Conservation (phyloP, 2,797 vertebrate genomes). For the Okamejei kenojei region DNA sequence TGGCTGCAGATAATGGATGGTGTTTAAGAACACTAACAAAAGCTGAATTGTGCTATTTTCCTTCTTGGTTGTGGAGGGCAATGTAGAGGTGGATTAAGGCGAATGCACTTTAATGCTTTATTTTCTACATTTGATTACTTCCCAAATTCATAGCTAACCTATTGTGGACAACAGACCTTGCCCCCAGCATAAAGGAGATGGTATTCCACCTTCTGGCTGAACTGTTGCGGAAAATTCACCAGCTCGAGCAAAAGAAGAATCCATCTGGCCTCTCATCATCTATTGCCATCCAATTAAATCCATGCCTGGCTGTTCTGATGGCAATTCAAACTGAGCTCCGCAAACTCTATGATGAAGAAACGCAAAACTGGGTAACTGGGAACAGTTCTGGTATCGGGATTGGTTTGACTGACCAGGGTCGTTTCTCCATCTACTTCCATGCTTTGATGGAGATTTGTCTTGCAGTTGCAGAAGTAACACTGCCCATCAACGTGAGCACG, state of each 20-base stretch:
- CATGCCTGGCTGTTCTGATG: slow-evolving; percentile 92
- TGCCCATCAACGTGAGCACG: slow-evolving; percentile 80
- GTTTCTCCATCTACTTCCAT: slow-evolving; percentile 94
- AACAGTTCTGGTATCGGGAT: slow-evolving; percentile 63
- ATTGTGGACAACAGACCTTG: slow-evolving; percentile 91
- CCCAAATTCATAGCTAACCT: slow-evolving; percentile 70
- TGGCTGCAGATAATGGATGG: background rate
- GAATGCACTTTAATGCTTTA: background rate
- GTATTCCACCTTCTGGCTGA: slow-evolving; percentile 87
- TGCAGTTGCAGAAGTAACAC: slow-evolving; percentile 87
- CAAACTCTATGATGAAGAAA: slow-evolving; percentile 89
- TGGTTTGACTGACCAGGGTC: slow-evolving; percentile 72
- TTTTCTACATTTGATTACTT: slow-evolving; percentile 22
- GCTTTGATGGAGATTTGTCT: slow-evolving; percentile 94
- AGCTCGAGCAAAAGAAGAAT: slow-evolving; percentile 78
- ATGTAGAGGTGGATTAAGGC: background rate
- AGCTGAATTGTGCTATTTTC: background rate
- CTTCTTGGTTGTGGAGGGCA: background rate
- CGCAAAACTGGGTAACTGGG: slow-evolving; percentile 79
- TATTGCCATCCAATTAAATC: slow-evolving; percentile 87
- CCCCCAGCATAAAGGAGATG: slow-evolving; percentile 85
- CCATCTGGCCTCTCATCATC: slow-evolving; percentile 79
- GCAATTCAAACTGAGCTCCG: slow-evolving; percentile 89
- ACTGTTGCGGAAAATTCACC: slow-evolving; percentile 84
- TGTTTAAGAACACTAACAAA: background rate